phyloP scores from a whole-genome alignment of 2,113 vertebrate species.

The Xenopus laevis region DNA sequence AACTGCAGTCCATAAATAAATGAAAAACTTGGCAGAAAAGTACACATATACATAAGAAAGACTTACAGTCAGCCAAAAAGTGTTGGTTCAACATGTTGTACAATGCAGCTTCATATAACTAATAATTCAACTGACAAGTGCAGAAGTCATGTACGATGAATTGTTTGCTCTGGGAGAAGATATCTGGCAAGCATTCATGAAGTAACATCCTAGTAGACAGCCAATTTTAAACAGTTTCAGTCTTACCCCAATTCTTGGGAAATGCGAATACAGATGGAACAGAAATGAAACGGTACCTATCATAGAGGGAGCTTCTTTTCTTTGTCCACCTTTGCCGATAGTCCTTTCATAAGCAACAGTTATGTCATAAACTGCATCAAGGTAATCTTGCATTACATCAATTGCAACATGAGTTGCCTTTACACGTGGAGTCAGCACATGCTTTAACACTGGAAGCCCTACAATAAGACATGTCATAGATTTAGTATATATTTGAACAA shows the following conservation, averaged over 20 bases:
- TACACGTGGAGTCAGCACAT: constrained; percentile 87
- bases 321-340: constrained; percentile 63
- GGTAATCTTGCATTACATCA: constrained; percentile 78
- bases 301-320: constrained; percentile 82
- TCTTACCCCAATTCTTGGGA: too few species aligned
- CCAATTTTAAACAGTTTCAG: neutral
- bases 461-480: neutral
- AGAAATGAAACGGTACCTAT: constrained; percentile 67
- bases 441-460: constrained; percentile 76
- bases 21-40: constrained; percentile 16
- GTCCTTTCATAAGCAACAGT: constrained; percentile 91
- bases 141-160: constrained; percentile 4
- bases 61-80: too few species aligned
- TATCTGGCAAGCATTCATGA: constrained; percentile 6
- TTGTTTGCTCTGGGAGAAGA: neutral
- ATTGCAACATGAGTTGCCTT: constrained; percentile 86
- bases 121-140: constrained; percentile 25
- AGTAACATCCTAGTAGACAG: neutral
- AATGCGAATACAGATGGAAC: too few species aligned
- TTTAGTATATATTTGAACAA: neutral
- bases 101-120: constrained; percentile 23
- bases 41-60: constrained; percentile 1
- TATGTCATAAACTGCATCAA: constrained; percentile 89
- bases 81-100: constrained; percentile 17
- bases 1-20: neutral